These are phyloP conservation scores for Rhynchophorus ferrugineus DNA, from an alignment of 1,140 invertebrate species.

Conservation along the genomic window DNA sequence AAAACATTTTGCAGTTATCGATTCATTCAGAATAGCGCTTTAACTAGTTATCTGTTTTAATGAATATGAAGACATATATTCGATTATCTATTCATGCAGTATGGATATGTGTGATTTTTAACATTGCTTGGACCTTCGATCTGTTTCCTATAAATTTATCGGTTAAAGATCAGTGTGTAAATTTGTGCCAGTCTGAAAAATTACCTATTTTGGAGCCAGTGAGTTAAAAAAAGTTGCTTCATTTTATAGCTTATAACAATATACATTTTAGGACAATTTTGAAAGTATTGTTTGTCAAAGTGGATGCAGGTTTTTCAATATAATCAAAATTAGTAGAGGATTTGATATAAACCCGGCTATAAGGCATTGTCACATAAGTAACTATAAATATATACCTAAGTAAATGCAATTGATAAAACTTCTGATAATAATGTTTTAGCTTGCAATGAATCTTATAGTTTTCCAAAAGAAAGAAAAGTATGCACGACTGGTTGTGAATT, in stretches of 20 bases:
- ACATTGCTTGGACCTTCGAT: too few species aligned
- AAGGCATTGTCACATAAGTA: conserved; percentile 28
- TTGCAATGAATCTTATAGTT: conserved; percentile 28
- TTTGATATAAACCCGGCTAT: conserved; percentile 22
- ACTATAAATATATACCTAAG: conserved; percentile 4
- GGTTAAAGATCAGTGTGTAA: conserved; percentile 21
- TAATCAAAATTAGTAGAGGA: conserved; percentile 25
- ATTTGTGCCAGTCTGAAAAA: conserved; percentile 17
- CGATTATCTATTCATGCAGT: too few species aligned
- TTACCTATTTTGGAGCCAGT: conserved; percentile 20
- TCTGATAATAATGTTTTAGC: conserved; percentile 19
- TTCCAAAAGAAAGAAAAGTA: conserved; percentile 19
- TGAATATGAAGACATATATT: too few species aligned
- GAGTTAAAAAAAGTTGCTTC: too few species aligned
- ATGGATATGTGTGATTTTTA: too few species aligned
- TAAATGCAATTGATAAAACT: neutral
- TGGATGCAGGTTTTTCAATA: conserved; percentile 30
- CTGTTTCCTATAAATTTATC: too few species aligned
- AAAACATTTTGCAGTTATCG: too few species aligned
- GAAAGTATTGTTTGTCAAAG: conserved; percentile 27
- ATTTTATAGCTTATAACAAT: conserved; percentile 20
- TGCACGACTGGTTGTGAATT: conserved; percentile 27
- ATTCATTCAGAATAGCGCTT: too few species aligned
- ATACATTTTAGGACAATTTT: conserved; percentile 22
- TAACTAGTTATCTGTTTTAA: too few species aligned